Base-by-base conservation (phyloP, 64 coral and sea anemone genomes). In the Astreopora myriophthalma region DNA sequence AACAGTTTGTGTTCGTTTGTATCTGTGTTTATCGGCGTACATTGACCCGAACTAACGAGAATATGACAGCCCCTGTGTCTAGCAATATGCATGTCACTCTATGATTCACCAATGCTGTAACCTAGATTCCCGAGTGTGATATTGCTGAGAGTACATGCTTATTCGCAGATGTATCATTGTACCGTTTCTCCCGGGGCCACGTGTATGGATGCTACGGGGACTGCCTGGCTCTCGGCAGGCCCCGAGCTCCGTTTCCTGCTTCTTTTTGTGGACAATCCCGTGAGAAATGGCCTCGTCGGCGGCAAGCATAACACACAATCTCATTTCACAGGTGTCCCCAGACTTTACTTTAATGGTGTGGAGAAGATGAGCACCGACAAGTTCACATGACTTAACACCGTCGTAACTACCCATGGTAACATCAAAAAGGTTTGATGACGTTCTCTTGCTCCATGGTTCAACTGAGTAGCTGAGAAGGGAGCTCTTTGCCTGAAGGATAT, bases 71-170 rank as follows among this genome's bases (percentile, higher is more conserved):
- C n/a, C n/a, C n/a, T n/a, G n/a, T 52, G 29, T 80, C 76, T 30
- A 80, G 38, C 48, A 80, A 80, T 24, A 80, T 20, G 22, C 76
- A 52, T 5, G 76, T 80, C 38, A 51, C 42, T n/a, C n/a, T n/a
- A n/a, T n/a, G n/a, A n/a, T n/a, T n/a, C n/a, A 80, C 76, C 22
- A 55, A 9, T 31, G 26, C 79, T 13, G 79, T 63, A 22, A 70
- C 62, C 42, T 71, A 86, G 22, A 86, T 44, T 33, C 84, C 84
- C 2, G 84, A 86, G 40, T 85, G 80, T 65, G 80, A 92, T 92
- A 86, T 92, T 11, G 48, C 81, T 44, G 69, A 92, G 71, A 70
- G 20, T 86, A 66, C n/a, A 37, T 33, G 8, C 17, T 48, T 71
- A 19, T 86, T 61, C 14, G 57, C 57, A 22, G 14, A 2, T 61